A percentile compares a stretch with the other conserved stretches of the same genome.
Evolutionary conservation across 2,888 invertebrate genomes (phyloP).

Genomic region (Erynnis tages): DNA sequence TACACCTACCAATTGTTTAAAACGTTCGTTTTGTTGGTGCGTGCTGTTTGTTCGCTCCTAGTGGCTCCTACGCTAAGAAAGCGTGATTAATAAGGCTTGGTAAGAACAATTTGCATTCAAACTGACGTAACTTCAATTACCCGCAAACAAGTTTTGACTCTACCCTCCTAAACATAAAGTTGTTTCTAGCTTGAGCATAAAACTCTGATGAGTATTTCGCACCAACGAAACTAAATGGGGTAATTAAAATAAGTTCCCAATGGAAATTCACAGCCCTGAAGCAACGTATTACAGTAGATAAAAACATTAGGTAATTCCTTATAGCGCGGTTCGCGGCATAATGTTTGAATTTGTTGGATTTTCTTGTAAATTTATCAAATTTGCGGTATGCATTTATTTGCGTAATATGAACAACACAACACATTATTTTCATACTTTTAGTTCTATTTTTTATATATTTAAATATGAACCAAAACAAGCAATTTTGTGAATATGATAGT

Average conservation of each 20-base stretch:
- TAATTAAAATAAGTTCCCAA: slow-evolving; percentile 27
- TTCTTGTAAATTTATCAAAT: slow-evolving; percentile 1
- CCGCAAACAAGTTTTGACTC: background rate
- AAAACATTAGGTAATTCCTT: slow-evolving; percentile 16
- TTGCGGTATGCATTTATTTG: background rate
- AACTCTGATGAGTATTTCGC: slow-evolving; percentile 7
- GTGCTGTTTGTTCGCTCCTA: slow-evolving; percentile 14
- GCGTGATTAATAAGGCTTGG: slow-evolving; percentile 25
- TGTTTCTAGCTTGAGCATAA: background rate
- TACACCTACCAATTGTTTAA: slow-evolving; percentile 15
- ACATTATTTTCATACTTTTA: no score
- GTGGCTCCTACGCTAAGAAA: slow-evolving; percentile 19
- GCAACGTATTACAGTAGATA: slow-evolving; percentile 19
- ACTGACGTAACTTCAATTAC: background rate
- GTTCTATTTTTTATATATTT: no score
- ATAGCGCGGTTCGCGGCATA: background rate
- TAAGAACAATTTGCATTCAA: slow-evolving; percentile 1
- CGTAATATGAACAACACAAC: no score
- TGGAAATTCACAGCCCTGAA: slow-evolving; percentile 20
- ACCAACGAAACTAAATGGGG: slow-evolving; percentile 19
- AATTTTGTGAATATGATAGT: no score
- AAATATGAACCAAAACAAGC: no score
- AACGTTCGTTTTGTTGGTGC: slow-evolving; percentile 15
- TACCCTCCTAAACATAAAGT: background rate
- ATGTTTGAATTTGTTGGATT: slow-evolving; percentile 1